Conservation (phyloP, 2,888 invertebrate species). For the Pecten maximus region DNA sequence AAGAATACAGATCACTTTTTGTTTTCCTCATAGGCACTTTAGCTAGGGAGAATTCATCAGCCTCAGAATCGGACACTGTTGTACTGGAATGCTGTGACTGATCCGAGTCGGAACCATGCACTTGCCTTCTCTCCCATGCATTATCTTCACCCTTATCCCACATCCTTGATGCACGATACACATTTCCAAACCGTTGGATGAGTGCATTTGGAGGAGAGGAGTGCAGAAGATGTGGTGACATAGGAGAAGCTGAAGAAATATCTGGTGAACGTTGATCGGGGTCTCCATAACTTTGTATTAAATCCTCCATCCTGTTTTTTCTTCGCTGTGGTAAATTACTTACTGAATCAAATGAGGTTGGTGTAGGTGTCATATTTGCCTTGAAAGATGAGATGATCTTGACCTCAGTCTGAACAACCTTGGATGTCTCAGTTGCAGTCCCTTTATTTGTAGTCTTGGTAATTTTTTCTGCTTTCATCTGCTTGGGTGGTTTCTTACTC, state of each 20-base stretch:
- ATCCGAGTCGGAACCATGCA: neutral
- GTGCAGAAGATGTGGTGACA: neutral
- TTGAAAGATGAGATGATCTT: neutral
- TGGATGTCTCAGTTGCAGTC: neutral
- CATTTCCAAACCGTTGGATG: neutral
- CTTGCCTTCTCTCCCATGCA: neutral
- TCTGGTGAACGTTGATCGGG: neutral
- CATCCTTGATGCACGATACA: neutral
- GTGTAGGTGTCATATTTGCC: neutral
- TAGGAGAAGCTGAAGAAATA: neutral
- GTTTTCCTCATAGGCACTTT: conserved; percentile 1
- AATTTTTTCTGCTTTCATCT: neutral
- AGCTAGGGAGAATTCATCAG: neutral
- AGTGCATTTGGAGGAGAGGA: neutral
- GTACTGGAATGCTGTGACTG: neutral
- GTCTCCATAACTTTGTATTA: neutral
- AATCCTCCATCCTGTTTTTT: conserved; percentile 4
- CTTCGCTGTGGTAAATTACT: neutral
- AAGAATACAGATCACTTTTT: neutral
- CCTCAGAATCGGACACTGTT: neutral
- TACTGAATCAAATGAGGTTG: neutral
- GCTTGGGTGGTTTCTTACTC: neutral
- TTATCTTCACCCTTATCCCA: neutral
- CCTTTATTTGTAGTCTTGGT: neutral
- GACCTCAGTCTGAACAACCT: neutral